Evolutionary conservation across 2,797 vertebrate genomes (phyloP), one percentile per base, ranked within the genome.

Genomic region (Fundulus diaphanus): DNA sequence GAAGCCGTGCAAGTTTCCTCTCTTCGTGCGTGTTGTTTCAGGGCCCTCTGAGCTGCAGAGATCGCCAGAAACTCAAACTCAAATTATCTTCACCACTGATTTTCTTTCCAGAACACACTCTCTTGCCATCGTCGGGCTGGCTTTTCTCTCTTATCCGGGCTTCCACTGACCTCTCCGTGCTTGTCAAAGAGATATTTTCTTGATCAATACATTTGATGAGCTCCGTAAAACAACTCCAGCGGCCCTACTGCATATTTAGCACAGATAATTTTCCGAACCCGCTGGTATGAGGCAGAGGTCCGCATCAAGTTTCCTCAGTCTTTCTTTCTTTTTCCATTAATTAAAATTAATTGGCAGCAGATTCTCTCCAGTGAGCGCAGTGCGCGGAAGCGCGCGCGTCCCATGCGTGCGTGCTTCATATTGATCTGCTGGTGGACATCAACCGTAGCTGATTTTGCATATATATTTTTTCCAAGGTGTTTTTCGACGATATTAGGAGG

Each of bases 261-360:
- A 76, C 86, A 85, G 88, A 91, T 86, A 37, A 80, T 86, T 90
- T 91, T 87, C 90, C 88, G 76, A 85, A 87, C 88, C 87, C 86
- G 83, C 73, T 82, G 82, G 77, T 89, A 85, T 78, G 87, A 92
- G 86, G 81, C 88, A 88, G 86, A 91, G 86, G 85, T 91, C 89
- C 84, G 92, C 89, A 86, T 92, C 88, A 82, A 91, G 87, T 92
- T 92, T 87, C 90, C 91, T 81, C n/a, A n/a, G n/a, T n/a, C 79
- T 91, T 92, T 91, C 87, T 93, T 92, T 94, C 93, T 91, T 87
- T 93, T 92, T 94, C 93, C 90, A 91, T 94, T 93, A 94, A 94
- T 95, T 94, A 93, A 92, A 94, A 93, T 92, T 85, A 94, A 95
- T 94, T 95, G 91, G 88, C 90, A 86, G 82, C 84, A 89, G 90